Evolutionary conservation across 92 coral and sea anemone species (phyloP).

Genomic region (Siderastrea radians): DNA sequence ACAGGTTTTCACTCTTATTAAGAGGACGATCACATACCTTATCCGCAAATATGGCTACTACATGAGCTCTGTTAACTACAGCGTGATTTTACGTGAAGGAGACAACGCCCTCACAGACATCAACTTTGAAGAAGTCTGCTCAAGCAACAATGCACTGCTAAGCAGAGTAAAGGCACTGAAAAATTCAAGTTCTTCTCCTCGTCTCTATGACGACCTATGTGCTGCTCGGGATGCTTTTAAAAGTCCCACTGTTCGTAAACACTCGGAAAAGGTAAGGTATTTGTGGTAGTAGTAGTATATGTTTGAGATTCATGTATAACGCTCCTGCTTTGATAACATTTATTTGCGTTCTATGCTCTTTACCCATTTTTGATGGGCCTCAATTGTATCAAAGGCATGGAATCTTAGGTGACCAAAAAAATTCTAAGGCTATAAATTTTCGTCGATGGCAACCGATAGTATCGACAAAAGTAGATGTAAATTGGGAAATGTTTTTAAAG

Average conservation of each 20-base stretch:
- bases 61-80: slow-evolving; percentile 3
- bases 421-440: too few species aligned
- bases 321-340: too few species aligned
- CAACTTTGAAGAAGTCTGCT: slow-evolving; percentile 3
- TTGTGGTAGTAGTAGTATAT: background rate
- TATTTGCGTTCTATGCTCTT: too few species aligned
- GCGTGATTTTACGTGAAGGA: background rate
- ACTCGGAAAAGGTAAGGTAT: slow-evolving; percentile 17
- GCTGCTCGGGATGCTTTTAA: slow-evolving; percentile 9
- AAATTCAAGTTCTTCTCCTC: background rate
- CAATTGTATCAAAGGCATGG: too few species aligned
- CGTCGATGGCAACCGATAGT: too few species aligned
- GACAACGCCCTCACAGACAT: background rate
- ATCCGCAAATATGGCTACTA: slow-evolving; percentile 18
- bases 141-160: background rate
- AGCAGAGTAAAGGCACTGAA: background rate
- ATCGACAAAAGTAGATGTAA: too few species aligned
- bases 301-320: too few species aligned
- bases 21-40: background rate
- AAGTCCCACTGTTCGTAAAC: background rate
- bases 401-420: too few species aligned
- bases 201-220: slow-evolving; percentile 3
- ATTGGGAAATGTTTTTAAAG: too few species aligned
- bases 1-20: slow-evolving; percentile 6
- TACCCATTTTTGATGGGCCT: too few species aligned